Percentiles rank a stretch among this genome's conserved stretches.
Conservation (phyloP, 2,113 vertebrate species). For the Puntigrus tetrazona region DNA sequence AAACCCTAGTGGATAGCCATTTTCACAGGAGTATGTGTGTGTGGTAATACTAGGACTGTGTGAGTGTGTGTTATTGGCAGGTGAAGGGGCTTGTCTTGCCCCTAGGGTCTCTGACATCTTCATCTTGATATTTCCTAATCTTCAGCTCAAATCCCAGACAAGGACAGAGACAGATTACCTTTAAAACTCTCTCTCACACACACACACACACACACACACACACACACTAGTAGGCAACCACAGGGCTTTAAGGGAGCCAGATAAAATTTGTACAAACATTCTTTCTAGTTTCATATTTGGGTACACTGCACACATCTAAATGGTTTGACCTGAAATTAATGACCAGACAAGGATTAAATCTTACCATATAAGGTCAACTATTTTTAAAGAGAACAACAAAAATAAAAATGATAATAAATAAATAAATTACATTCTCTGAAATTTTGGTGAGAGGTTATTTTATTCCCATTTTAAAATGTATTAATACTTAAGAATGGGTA, state of each 20-base stretch:
- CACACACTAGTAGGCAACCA: not conserved
- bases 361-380: not conserved
- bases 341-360: not conserved
- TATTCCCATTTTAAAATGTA: not conserved
- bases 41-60: slow-evolving; percentile 22
- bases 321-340: not conserved
- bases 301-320: not conserved
- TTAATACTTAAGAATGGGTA: not conserved
- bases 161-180: slow-evolving; percentile 57
- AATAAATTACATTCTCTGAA: not conserved
- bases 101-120: slow-evolving; percentile 55
- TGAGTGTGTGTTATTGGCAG: slow-evolving; percentile 47
- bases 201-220: slow-evolving; percentile 7
- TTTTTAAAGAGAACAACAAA: not conserved
- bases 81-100: slow-evolving; percentile 48
- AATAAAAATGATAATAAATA: not conserved
- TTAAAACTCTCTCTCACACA: not conserved
- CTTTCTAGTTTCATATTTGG: slow-evolving; percentile 19
- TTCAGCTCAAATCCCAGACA: slow-evolving; percentile 54
- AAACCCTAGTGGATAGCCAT: slow-evolving; percentile 45
- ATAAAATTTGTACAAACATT: slow-evolving; percentile 1
- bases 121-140: slow-evolving; percentile 59
- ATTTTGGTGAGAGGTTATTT: not conserved
- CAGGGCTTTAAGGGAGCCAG: not conserved
- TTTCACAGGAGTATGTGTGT: slow-evolving; percentile 37